These are phyloP conservation scores for Hoplostethus atlanticus DNA, from an alignment of 2,797 vertebrate genomes.

Conservation along the genomic window DNA sequence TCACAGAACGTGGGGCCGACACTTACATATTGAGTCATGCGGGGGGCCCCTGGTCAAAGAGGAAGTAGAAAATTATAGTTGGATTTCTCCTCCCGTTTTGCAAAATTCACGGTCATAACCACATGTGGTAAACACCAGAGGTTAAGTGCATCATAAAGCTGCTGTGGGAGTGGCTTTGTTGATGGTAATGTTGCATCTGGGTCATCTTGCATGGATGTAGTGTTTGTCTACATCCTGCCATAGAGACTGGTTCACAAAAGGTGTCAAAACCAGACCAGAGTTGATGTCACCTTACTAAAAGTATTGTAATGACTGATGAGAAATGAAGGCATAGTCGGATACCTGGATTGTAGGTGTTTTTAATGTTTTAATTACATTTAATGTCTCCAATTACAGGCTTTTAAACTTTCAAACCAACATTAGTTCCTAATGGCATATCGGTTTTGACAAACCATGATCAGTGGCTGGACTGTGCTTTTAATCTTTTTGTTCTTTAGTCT, in stretches of 20 bases:
- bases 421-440: neutral
- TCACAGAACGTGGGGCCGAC: conserved; percentile 3
- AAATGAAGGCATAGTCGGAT: neutral
- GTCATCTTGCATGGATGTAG: conserved; percentile 30
- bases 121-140: conserved; percentile 36
- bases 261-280: neutral
- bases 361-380: neutral
- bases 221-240: conserved; percentile 34
- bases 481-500: neutral
- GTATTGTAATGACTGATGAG: neutral
- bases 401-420: conserved; percentile 8
- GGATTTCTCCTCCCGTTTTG: conserved; percentile 17
- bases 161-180: conserved; percentile 25
- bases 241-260: conserved; percentile 2
- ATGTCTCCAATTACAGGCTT: neutral
- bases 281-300: too few species aligned
- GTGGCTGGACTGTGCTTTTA: conserved; percentile 15
- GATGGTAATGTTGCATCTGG: conserved; percentile 23
- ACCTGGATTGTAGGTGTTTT: neutral
- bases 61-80: conserved; percentile 2
- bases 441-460: neutral
- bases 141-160: conserved; percentile 24
- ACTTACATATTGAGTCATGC: conserved; percentile 13
- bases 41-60: conserved; percentile 2
- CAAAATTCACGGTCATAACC: conserved; percentile 31